These are phyloP conservation scores for Lasioglossum albipes DNA, from an alignment of 1,140 invertebrate species.

Conservation along the genomic window DNA sequence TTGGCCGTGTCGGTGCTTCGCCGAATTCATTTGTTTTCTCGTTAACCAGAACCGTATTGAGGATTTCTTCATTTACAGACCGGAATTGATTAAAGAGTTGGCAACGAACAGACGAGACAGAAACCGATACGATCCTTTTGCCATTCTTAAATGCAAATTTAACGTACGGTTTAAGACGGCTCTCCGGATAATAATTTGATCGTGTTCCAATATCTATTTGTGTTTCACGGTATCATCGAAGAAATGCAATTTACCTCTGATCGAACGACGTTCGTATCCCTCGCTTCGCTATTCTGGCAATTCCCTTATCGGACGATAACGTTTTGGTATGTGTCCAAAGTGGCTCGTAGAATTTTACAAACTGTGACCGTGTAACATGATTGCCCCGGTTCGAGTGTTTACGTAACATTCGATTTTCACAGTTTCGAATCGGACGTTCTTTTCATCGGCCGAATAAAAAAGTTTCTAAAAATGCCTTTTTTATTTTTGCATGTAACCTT, in stretches of 20 bases:
- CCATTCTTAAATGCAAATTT: slow-evolving; percentile 11
- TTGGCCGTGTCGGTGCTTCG: neutral
- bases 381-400: neutral
- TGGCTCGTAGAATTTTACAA: slow-evolving; percentile 16
- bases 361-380: neutral
- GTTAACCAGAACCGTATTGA: neutral
- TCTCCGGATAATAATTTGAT: slow-evolving; percentile 2
- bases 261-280: neutral
- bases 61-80: neutral
- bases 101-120: neutral
- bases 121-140: neutral
- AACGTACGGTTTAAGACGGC: neutral
- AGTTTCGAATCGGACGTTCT: too few species aligned
- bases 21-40: too few species aligned
- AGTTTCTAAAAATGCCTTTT: too few species aligned
- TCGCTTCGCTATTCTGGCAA: slow-evolving; percentile 13
- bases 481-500: too few species aligned
- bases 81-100: neutral
- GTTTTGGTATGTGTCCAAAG: slow-evolving; percentile 33
- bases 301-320: slow-evolving; percentile 25
- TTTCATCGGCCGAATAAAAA: too few species aligned
- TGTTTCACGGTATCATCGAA: slow-evolving; percentile 32
- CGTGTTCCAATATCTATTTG: slow-evolving; percentile 16
- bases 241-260: slow-evolving; percentile 15
- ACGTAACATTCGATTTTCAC: neutral